These are phyloP conservation scores for Brachyptera risi DNA, from an alignment of 2,888 invertebrate species.

Conservation along the genomic window DNA sequence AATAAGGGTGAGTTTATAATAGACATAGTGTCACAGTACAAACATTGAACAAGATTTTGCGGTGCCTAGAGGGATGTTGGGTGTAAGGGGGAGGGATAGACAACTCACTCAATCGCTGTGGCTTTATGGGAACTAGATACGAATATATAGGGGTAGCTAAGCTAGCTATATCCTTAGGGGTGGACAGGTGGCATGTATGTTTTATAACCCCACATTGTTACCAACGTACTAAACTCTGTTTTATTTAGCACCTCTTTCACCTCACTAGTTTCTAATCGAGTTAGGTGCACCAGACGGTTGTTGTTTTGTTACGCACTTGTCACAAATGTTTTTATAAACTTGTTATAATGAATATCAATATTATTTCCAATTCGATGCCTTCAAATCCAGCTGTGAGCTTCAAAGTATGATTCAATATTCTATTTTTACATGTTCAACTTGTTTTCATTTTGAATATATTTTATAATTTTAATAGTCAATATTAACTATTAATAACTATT, in stretches of 20 bases:
- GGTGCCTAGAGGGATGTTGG: neutral
- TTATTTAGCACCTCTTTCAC: no score
- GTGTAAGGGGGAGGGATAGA: neutral
- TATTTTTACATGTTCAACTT: no score
- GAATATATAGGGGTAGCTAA: no score
- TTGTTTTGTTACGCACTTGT: no score
- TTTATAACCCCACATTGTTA: no score
- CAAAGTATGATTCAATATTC: no score
- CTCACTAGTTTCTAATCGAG: no score
- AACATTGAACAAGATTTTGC: neutral
- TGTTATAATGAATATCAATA: slow-evolving; percentile 27
- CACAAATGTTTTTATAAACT: slow-evolving; percentile 19
- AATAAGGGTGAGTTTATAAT: slow-evolving; percentile 11
- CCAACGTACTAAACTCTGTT: no score
- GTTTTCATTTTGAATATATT: no score
- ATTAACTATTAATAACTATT: no score
- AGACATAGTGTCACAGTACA: neutral
- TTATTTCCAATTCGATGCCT: slow-evolving; percentile 22
- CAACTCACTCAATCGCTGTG: neutral
- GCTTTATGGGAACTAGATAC: neutral
- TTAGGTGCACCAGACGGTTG: no score
- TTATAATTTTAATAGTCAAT: no score
- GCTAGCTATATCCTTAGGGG: neutral
- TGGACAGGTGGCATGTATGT: neutral
- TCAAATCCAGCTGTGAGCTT: neutral